Conservation (phyloP, 2,797 vertebrate genomes). For the Acanthurus lineatus region DNA sequence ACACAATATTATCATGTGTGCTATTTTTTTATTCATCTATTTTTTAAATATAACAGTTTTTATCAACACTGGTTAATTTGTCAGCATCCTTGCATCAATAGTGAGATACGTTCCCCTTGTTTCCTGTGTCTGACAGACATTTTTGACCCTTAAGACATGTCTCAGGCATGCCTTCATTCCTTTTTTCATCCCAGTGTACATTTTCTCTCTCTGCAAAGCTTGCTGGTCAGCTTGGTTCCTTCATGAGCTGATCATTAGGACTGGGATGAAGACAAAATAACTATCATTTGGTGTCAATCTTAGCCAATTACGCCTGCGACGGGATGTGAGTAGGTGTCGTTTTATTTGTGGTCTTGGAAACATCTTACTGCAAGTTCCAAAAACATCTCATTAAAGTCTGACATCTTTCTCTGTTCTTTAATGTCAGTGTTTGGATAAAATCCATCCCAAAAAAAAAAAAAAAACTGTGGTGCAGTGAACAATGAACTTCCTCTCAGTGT, state of each 20-base stretch:
- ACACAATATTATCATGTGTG: too few relatives aligned
- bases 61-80: too few relatives aligned
- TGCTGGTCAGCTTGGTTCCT: neutral
- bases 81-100: too few relatives aligned
- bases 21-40: too few relatives aligned
- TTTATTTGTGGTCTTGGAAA: constrained; percentile 5
- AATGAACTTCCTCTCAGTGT: constrained; percentile 59
- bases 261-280: constrained; percentile 21
- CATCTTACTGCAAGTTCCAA: neutral
- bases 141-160: neutral
- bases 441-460: constrained; percentile 10
- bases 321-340: constrained; percentile 33
- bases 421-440: constrained; percentile 47
- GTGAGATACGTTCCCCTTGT: neutral
- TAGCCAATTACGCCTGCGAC: neutral
- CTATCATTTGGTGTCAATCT: constrained; percentile 14
- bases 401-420: constrained; percentile 29
- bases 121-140: neutral
- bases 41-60: too few relatives aligned
- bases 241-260: constrained; percentile 10
- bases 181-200: neutral
- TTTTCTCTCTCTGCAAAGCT: neutral
- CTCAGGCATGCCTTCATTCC: neutral
- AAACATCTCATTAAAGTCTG: constrained; percentile 53
- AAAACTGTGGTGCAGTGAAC: constrained; percentile 32